Conservation (phyloP, 2,113 vertebrate genomes). For the Spilogale gracilis region DNA sequence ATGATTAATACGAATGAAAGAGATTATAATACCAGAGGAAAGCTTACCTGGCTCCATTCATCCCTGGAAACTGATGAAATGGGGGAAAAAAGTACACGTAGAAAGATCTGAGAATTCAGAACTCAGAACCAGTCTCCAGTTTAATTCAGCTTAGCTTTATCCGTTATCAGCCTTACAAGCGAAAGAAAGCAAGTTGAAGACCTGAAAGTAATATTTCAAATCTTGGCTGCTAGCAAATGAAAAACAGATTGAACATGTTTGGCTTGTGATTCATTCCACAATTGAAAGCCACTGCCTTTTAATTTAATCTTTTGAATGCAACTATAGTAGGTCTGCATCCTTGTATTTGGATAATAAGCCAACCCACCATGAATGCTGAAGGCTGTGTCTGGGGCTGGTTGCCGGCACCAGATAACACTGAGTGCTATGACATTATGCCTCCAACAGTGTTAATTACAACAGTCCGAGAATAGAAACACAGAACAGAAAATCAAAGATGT, state of each 20-base stretch:
- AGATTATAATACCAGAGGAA: neutral
- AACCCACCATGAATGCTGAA: constrained; percentile 66
- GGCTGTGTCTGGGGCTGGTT: constrained; percentile 69
- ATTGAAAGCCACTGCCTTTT: constrained; percentile 47
- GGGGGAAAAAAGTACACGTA: neutral
- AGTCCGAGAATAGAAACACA: constrained; percentile 84
- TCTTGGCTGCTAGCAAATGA: constrained; percentile 53
- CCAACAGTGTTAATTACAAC: constrained; percentile 81
- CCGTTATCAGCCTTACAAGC: neutral
- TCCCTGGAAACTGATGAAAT: neutral
- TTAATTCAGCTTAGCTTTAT: constrained; percentile 6
- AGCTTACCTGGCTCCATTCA: neutral
- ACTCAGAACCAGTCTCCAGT: neutral
- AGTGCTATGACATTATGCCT: constrained; percentile 81
- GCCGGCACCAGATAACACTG: constrained; percentile 65
- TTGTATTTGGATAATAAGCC: constrained; percentile 66
- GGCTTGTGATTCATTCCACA: constrained; percentile 36
- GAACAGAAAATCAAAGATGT: constrained; percentile 82
- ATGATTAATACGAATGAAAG: neutral
- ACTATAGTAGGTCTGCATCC: neutral
- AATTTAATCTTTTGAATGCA: constrained; percentile 27
- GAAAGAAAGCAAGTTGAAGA: constrained; percentile 53
- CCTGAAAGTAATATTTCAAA: neutral
- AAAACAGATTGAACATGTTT: constrained; percentile 52
- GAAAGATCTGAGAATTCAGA: neutral